These are phyloP conservation scores for Hydropotes inermis DNA, from an alignment of 2,113 vertebrate species.

Conservation along the genomic window DNA sequence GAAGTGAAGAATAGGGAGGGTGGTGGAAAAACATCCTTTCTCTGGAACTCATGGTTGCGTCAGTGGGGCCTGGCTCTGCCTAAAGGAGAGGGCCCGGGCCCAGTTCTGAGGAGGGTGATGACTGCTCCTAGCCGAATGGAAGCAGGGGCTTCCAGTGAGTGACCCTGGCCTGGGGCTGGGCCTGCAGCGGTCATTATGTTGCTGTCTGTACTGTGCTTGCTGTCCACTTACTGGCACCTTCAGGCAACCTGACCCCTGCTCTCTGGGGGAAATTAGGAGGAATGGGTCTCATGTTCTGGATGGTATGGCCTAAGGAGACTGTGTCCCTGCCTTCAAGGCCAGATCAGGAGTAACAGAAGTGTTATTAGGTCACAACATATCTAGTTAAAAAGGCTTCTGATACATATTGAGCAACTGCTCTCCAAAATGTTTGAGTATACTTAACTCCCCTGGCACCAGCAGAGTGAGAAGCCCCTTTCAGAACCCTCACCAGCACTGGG, in stretches of 20 bases:
- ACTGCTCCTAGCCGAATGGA: not conserved
- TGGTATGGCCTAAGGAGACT: not conserved
- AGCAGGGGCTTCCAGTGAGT: not conserved
- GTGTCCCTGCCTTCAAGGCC: not conserved
- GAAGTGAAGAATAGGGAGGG: not conserved
- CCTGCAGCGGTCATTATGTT: accelerated
- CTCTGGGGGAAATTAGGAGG: not conserved
- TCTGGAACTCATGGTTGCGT: not conserved
- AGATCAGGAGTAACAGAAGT: not conserved
- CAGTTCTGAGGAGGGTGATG: not conserved
- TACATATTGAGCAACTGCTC: no score
- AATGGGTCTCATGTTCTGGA: not conserved
- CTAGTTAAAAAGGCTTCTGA: not conserved
- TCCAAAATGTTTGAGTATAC: not conserved
- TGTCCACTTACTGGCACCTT: not conserved
- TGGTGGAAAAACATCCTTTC: not conserved
- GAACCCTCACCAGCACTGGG: not conserved
- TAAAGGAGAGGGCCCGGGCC: not conserved
- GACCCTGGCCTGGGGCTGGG: not conserved
- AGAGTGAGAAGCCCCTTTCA: not conserved
- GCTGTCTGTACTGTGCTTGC: not conserved
- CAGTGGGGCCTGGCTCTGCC: not conserved
- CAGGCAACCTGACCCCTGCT: not conserved
- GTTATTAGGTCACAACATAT: not conserved
- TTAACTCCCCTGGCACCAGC: no score